These are phyloP conservation scores for Nomia melanderi DNA, from an alignment of 1,140 invertebrate genomes.

Conservation along the genomic window DNA sequence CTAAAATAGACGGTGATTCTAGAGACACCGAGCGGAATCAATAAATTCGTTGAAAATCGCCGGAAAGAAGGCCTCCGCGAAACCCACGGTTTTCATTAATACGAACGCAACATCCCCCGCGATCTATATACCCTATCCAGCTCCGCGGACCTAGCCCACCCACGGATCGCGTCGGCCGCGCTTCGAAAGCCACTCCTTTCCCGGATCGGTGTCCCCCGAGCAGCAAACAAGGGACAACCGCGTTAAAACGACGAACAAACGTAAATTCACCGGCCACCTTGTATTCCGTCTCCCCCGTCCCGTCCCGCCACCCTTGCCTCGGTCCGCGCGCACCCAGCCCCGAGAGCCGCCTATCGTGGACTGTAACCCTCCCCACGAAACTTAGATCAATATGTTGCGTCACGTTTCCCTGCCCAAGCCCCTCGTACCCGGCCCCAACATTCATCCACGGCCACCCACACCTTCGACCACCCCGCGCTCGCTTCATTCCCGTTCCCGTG, in stretches of 20 bases:
- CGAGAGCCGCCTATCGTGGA: slow-evolving; percentile 40
- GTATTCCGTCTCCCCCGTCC: slow-evolving; percentile 56
- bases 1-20: neutral
- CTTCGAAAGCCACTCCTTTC: neutral
- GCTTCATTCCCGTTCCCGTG: slow-evolving; percentile 37
- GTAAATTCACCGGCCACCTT: slow-evolving; percentile 62
- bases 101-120: slow-evolving; percentile 1
- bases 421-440: slow-evolving; percentile 52
- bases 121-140: neutral
- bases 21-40: too few relatives aligned
- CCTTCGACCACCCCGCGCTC: slow-evolving; percentile 46
- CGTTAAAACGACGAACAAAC: slow-evolving; percentile 43
- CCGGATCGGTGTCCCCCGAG: neutral
- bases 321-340: too few relatives aligned
- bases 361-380: slow-evolving; percentile 67
- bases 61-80: neutral
- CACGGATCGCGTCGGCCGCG: neutral
- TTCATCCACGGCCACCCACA: slow-evolving; percentile 47
- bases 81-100: slow-evolving; percentile 10
- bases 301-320: neutral
- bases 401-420: slow-evolving; percentile 71
- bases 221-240: slow-evolving; percentile 15
- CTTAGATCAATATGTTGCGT: slow-evolving; percentile 80
- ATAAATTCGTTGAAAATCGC: too few relatives aligned
- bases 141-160: neutral